Percentiles rank a stretch among this genome's conserved stretches.
phyloP scores from a whole-genome alignment of 2,113 vertebrate genomes.

The Festucalex cinctus region DNA sequence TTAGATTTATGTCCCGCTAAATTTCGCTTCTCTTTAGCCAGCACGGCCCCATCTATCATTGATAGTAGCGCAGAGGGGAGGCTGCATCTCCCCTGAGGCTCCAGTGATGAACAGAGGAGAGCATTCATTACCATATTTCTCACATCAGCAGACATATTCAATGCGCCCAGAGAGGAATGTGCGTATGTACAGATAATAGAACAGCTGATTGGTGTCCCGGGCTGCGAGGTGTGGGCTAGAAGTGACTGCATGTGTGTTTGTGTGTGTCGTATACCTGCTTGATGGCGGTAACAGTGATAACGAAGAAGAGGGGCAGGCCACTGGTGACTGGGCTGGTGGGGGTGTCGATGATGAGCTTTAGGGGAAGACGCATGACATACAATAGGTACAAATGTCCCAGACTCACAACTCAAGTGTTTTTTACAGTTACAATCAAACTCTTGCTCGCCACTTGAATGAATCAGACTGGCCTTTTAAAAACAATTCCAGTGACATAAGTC shows the following conservation, averaged over 20 bases:
- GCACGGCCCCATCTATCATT: slow-evolving; percentile 57
- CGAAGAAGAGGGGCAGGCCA: slow-evolving; percentile 95
- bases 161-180: slow-evolving; percentile 59
- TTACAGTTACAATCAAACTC: background rate
- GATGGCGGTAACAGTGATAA: slow-evolving; percentile 96
- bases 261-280: slow-evolving; percentile 83
- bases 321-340: slow-evolving; percentile 97
- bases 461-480: too few species aligned
- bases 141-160: slow-evolving; percentile 71
- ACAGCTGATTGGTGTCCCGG: slow-evolving; percentile 13
- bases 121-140: slow-evolving; percentile 72
- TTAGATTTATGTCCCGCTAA: slow-evolving; percentile 56
- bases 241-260: background rate
- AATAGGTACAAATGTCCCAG: background rate
- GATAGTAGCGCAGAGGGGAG: slow-evolving; percentile 30
- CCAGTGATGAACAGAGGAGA: slow-evolving; percentile 65
- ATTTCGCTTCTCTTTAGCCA: slow-evolving; percentile 38
- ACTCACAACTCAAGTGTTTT: background rate
- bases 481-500: too few species aligned
- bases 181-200: slow-evolving; percentile 48
- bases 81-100: slow-evolving; percentile 45
- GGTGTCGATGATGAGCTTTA: slow-evolving; percentile 95
- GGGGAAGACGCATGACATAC: slow-evolving; percentile 10
- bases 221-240: background rate
- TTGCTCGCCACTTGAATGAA: too few species aligned